Evolutionary conservation across 1,140 invertebrate genomes (phyloP).

Genomic region (Acyrthosiphon pisum): DNA sequence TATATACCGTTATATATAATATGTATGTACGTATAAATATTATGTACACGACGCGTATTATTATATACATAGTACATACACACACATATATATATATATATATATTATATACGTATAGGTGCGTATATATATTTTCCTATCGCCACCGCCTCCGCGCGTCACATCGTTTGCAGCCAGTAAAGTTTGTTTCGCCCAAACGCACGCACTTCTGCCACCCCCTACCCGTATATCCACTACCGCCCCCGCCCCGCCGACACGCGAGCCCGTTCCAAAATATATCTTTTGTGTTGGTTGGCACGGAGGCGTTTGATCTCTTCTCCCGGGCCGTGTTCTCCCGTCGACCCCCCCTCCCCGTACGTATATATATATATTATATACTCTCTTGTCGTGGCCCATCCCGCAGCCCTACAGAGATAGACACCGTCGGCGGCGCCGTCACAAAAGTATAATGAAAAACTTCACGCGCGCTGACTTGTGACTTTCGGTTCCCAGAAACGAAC

Average conservation of each 20-base stretch:
- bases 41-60: background rate
- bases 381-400: background rate
- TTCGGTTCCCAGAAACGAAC: background rate
- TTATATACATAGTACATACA: background rate
- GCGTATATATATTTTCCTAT: background rate
- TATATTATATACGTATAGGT: too few species aligned
- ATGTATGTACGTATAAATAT: too few species aligned
- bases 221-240: too few species aligned
- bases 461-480: constrained; percentile 28
- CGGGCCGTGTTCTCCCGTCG: background rate
- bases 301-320: constrained; percentile 38
- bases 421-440: background rate
- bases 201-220: background rate
- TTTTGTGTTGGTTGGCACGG: background rate
- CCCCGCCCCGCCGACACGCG: background rate
- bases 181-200: constrained; percentile 15
- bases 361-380: background rate
- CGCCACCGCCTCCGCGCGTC: background rate
- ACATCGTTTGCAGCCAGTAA: background rate
- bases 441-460: constrained; percentile 53
- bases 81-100: too few species aligned
- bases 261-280: constrained; percentile 30
- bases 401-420: background rate
- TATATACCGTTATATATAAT: background rate
- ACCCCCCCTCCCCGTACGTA: background rate